Percentiles rank a stretch among this genome's conserved stretches.
Conservation (phyloP, 2,113 vertebrate species). For the Centropristis striata region DNA sequence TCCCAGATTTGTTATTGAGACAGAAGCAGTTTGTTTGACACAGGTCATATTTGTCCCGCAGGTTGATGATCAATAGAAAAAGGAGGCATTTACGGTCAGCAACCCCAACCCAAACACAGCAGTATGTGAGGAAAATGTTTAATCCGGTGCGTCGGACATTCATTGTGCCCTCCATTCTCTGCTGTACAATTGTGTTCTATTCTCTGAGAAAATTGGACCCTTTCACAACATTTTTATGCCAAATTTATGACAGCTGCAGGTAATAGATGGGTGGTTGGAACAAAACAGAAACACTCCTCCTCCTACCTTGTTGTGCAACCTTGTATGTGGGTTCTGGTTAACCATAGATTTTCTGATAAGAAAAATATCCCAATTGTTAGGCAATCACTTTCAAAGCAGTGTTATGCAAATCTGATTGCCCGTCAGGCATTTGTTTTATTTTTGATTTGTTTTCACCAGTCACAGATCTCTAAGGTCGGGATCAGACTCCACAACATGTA, state of each 20-base stretch:
- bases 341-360: conserved; percentile 25
- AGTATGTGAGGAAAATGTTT: neutral
- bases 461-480: neutral
- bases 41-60: conserved; percentile 35
- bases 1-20: conserved; percentile 1
- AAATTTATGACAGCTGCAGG: conserved; percentile 48
- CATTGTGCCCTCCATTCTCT: neutral
- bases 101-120: neutral
- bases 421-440: neutral
- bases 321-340: conserved; percentile 52
- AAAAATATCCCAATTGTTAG: neutral
- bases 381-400: conserved; percentile 8
- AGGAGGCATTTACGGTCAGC: conserved; percentile 1
- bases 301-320: conserved; percentile 67
- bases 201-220: conserved; percentile 19
- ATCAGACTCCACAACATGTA: neutral
- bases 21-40: conserved; percentile 20
- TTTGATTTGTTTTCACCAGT: neutral
- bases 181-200: neutral
- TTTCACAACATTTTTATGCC: conserved; percentile 14
- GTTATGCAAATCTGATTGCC: conserved; percentile 20
- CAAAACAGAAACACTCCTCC: conserved; percentile 62
- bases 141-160: neutral
- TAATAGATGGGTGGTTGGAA: conserved; percentile 44
- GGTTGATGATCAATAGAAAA: conserved; percentile 43